Conservation (phyloP, 2,888 invertebrate species). For the Pristionchus maxplancki region DNA sequence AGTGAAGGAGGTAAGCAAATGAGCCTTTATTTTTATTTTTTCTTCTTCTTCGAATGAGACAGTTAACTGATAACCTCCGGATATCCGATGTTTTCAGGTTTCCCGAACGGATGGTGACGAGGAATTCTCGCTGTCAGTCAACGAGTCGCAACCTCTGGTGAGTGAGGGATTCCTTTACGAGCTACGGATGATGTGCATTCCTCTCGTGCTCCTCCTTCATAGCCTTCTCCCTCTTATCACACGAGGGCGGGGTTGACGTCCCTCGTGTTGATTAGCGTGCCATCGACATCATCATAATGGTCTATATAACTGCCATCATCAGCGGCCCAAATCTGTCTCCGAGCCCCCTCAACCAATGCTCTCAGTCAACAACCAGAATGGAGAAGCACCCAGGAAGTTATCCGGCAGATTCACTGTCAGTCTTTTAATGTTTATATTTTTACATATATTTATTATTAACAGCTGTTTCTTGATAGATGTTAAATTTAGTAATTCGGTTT, state of each 20-base stretch:
- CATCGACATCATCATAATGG: slow-evolving; percentile 3
- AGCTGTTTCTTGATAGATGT: background rate
- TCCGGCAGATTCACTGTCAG: slow-evolving; percentile 44
- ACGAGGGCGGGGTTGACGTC: slow-evolving; percentile 25
- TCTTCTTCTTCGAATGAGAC: too few species aligned
- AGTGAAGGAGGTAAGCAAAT: background rate
- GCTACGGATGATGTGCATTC: slow-evolving; percentile 18
- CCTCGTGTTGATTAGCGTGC: slow-evolving; percentile 6
- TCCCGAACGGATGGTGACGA: slow-evolving; percentile 39
- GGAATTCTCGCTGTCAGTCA: background rate
- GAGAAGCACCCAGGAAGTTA: slow-evolving; percentile 9
- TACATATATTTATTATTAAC: background rate
- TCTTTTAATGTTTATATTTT: background rate
- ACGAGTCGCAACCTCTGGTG: background rate
- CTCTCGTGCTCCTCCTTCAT: background rate
- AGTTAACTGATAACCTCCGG: background rate
- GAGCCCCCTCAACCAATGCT: slow-evolving; percentile 48
- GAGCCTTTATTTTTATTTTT: too few species aligned
- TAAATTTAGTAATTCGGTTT: background rate
- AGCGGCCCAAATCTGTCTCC: slow-evolving; percentile 39
- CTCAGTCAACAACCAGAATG: slow-evolving; percentile 12
- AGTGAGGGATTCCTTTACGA: background rate
- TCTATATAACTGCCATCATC: slow-evolving; percentile 29
- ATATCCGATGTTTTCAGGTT: slow-evolving; percentile 11
- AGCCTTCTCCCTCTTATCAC: background rate